Base-by-base conservation (phyloP, 2,888 invertebrate genomes). In the Luperina testacea region DNA sequence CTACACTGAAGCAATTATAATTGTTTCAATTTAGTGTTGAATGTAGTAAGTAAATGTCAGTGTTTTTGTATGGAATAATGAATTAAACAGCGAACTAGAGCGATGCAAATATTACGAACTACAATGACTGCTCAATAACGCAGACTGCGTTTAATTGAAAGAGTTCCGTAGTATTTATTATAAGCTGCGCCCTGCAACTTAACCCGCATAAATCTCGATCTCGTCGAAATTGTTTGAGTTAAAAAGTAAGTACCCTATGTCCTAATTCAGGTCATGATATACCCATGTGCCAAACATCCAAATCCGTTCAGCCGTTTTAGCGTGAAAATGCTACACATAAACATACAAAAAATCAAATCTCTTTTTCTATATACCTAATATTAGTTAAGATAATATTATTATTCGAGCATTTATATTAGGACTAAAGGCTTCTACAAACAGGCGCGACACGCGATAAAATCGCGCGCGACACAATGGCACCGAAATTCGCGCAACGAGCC, bases 71-170 rank as follows among this genome's bases (percentile, higher is more conserved):
- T 83, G 67, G 78, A 84, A 78, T 85, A 65, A 70, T 79, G 45
- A 87, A 89, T 89, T 87, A 87, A 85, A 87, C 75, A 79, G 82
- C 57, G 65, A 87, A 89, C 81, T 88, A 88, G 90, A 89, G 84
- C 90, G 90, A 79, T 89, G 68, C 84, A 82, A 88, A 83, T 83
- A 82, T 83, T 87, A 80, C 83, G 15, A 75, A 78, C 78, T 57
- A 71, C 67, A 79, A 85, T 86, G 77, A 76, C 72, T 86, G 57
- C 81, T 88, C 81, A 89, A 86, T 88, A 86, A 65, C 77, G 69
- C 42, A 70, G 32, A 42, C 53, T 67, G 24, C 20, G 27, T 51
- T 65, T 51, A 48, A 72, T 70, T 20, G 4, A 57, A 38, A n/a
- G 72, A 72, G 80, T 86, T 88, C 88, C 79, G 90, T 82, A 89